phyloP scores from a whole-genome alignment of 1,140 invertebrate genomes.

The Ruditapes philippinarum region DNA sequence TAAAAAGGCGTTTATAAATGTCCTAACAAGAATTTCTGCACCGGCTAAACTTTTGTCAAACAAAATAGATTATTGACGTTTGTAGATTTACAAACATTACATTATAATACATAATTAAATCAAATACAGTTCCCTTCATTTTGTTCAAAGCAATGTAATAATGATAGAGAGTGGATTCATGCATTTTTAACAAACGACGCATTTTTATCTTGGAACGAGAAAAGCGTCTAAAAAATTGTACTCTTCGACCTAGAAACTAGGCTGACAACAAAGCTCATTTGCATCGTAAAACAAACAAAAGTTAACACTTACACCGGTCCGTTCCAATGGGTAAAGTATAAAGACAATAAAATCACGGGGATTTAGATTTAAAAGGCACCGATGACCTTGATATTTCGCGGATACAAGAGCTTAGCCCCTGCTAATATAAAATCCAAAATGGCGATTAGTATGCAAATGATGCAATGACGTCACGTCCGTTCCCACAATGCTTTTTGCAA shows the following conservation, averaged over 20 bases:
- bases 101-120: no score
- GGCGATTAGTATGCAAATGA: constrained; percentile 61
- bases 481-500: not conserved
- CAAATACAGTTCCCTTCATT: no score
- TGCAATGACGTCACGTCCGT: constrained; percentile 43
- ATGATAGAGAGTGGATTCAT: no score
- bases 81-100: no score
- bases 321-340: constrained; percentile 85
- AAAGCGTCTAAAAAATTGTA: constrained; percentile 62
- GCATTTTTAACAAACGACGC: no score
- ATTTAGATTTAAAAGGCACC: constrained; percentile 71
- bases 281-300: constrained; percentile 46
- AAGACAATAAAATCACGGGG: constrained; percentile 78
- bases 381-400: constrained; percentile 84
- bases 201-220: constrained; percentile 37
- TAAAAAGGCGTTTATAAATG: no score
- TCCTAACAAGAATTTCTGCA: no score
- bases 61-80: no score
- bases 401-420: constrained; percentile 77
- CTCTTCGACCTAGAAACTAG: constrained; percentile 11
- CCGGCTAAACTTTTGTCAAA: no score
- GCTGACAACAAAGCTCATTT: not conserved
- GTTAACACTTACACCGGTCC: constrained; percentile 85
- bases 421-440: constrained; percentile 65
- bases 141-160: no score